Percentiles rank a stretch among this genome's conserved stretches.
These are phyloP conservation scores for Hoplostethus mediterraneus DNA, from an alignment of 2,797 vertebrate species.

Conservation along the genomic window DNA sequence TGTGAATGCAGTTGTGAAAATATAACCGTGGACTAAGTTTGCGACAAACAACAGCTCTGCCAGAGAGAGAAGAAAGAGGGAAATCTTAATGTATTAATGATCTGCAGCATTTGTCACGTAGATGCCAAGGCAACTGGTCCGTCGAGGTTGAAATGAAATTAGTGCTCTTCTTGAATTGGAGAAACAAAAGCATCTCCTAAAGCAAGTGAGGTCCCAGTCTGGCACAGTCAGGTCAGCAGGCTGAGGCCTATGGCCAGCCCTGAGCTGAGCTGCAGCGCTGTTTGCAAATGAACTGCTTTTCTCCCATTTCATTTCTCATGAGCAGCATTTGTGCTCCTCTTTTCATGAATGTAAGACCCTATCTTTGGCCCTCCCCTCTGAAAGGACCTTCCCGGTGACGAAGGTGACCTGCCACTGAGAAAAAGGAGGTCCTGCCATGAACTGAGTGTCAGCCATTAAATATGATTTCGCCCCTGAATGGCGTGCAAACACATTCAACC, in stretches of 20 bases:
- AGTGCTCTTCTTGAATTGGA: conserved; percentile 71
- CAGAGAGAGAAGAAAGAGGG: conserved; percentile 81
- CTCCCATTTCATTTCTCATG: conserved; percentile 84
- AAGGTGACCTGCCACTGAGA: conserved; percentile 85
- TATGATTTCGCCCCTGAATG: conserved; percentile 89
- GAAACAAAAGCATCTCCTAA: conserved; percentile 76
- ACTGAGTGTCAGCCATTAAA: conserved; percentile 88
- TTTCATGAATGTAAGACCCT: conserved; percentile 82
- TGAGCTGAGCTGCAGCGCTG: conserved; percentile 71
- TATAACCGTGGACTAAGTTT: conserved; percentile 93
- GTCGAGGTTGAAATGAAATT: conserved; percentile 83
- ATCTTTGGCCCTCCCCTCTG: conserved; percentile 79
- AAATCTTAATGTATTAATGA: conserved; percentile 97
- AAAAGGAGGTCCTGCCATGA: conserved; percentile 83
- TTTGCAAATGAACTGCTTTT: conserved; percentile 82
- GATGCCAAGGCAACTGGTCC: conserved; percentile 95
- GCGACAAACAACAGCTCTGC: conserved; percentile 91
- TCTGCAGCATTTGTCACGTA: conserved; percentile 93
- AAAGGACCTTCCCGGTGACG: conserved; percentile 79
- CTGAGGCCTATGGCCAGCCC: conserved; percentile 72
- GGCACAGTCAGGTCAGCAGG: conserved; percentile 80
- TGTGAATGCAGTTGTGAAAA: conserved; percentile 94
- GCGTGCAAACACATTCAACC: conserved; percentile 84
- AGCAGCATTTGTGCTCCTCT: conserved; percentile 72
- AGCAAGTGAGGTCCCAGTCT: conserved; percentile 76